Base-by-base conservation (phyloP, 2,113 vertebrate genomes). In the Pelvicachromis taeniatus region DNA sequence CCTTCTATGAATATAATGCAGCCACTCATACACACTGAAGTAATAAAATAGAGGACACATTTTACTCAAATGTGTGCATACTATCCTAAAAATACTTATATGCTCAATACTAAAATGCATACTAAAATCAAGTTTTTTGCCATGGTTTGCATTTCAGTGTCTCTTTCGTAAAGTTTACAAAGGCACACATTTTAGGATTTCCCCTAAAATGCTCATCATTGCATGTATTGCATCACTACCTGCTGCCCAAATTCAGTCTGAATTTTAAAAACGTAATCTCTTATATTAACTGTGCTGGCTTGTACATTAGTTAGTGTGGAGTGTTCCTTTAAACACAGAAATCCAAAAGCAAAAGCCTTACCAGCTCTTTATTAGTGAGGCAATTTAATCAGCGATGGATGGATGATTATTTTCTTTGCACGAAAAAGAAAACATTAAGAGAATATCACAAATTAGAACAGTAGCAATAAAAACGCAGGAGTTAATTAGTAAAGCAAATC, bases 401-500 rank as follows among this genome's bases (percentile, higher is more conserved):
- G 45, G 53, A 52, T 81, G 35, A 83, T 78, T 85, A 23, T 58
- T 81, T 87, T 85, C 56, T 73, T 7, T 42, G 4, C 10, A 84
- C 3, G 0, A 80, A 26, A 70, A 68, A 54, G 45, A 88, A 70
- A 86, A 55, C 31, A 65, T 61, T 77, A 58, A 33, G n/a, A 68
- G 82, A 84, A 78, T 40, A 40, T 78, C 13, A 73, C 29, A 84
- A 53, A 81, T 81, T 48, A 81, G 19, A 77, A 65, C 23, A 53
- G 38, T n/a, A 17, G 53, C 40, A 31, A 42, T 86, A 53, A 85
- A 48, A 85, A 40, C 35, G 65, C 58, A 81, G 42, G 29, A 73
- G 82, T 81, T 35, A 42, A 87, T 87, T 70, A 82, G 58, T 38
- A 55, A 61, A 70, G 33, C 40, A 75, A 58, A 88, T 88, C 23